Evolutionary conservation across 2,797 vertebrate species (phyloP).

Genomic region (Poecile montanus): DNA sequence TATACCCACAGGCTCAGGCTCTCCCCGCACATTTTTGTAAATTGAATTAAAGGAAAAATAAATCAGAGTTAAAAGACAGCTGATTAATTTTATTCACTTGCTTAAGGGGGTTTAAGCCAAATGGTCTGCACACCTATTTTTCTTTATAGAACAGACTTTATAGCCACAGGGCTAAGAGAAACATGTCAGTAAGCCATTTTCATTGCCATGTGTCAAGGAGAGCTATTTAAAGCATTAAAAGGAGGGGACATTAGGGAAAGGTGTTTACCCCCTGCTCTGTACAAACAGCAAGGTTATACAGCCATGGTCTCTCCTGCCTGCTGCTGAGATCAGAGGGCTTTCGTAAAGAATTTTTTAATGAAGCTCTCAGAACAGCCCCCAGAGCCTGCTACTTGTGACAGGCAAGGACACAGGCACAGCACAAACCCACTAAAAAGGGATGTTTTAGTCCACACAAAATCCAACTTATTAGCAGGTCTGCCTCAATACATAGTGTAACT

Average conservation of each 20-base stretch:
- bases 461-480: neutral
- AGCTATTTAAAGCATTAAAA: slow-evolving; percentile 38
- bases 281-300: neutral
- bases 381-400: neutral
- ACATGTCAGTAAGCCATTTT: slow-evolving; percentile 40
- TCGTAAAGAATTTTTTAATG: slow-evolving; percentile 16
- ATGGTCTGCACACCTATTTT: slow-evolving; percentile 41
- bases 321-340: slow-evolving; percentile 1
- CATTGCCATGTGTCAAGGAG: slow-evolving; percentile 18
- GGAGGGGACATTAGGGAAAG: neutral
- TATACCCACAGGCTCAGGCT: slow-evolving; percentile 49
- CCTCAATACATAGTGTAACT: neutral
- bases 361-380: neutral
- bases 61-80: slow-evolving; percentile 58
- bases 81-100: slow-evolving; percentile 64
- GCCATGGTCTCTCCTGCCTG: neutral
- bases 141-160: slow-evolving; percentile 26
- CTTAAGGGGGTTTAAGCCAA: slow-evolving; percentile 53
- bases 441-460: neutral
- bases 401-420: neutral
- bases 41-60: slow-evolving; percentile 62
- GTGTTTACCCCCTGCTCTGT: neutral
- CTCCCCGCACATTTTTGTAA: slow-evolving; percentile 20
- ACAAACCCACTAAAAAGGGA: neutral
- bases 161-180: slow-evolving; percentile 31